Evolutionary conservation across 2,888 invertebrate species (phyloP).

Genomic region (Saturnia pavonia): DNA sequence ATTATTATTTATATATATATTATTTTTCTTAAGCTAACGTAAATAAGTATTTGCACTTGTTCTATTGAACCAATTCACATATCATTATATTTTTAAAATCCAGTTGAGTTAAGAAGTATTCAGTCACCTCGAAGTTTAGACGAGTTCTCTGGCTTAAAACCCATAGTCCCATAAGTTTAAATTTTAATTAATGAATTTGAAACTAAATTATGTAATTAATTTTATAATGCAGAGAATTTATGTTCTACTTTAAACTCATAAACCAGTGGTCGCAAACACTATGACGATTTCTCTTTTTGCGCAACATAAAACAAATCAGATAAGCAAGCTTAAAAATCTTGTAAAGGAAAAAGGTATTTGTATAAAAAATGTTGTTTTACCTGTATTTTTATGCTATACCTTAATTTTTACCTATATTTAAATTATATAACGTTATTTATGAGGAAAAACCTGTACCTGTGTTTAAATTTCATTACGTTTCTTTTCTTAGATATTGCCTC

Average conservation of each 20-base stretch:
- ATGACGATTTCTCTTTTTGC: not conserved
- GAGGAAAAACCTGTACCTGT: not conserved
- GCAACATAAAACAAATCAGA: not conserved
- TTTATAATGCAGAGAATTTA: too few species aligned
- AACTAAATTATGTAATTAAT: too few species aligned
- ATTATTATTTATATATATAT: not conserved
- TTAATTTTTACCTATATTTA: too few species aligned
- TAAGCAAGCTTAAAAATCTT: not conserved
- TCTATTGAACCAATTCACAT: not conserved
- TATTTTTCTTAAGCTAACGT: not conserved
- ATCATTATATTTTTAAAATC: too few species aligned
- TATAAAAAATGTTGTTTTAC: not conserved
- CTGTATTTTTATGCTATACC: not conserved
- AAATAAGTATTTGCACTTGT: not conserved
- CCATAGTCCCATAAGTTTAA: too few species aligned
- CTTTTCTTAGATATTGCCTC: slow-evolving; percentile 88
- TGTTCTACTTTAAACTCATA: too few species aligned
- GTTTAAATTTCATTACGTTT: not conserved
- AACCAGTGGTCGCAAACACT: too few species aligned
- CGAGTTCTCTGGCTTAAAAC: too few species aligned
- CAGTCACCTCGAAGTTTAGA: too few species aligned
- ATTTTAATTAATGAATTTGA: too few species aligned
- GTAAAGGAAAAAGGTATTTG: not conserved
- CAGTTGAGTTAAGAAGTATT: too few species aligned
- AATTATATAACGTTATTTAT: not conserved